Percentiles rank a stretch among this genome's conserved stretches.
Conservation (phyloP, 2,113 vertebrate species). For the Ciconia stormi region DNA sequence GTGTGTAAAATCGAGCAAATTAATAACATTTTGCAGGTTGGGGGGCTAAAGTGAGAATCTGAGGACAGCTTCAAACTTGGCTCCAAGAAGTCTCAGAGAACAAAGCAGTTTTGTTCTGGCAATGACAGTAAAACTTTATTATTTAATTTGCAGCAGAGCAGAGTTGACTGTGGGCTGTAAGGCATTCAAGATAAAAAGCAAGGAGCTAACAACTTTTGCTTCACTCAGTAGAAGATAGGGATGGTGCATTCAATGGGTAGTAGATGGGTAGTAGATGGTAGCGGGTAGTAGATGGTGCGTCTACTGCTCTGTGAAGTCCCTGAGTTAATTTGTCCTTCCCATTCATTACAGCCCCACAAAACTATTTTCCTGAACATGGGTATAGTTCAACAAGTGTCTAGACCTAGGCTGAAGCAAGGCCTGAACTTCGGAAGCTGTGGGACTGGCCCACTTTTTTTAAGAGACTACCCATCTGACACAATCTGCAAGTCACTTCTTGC, state of each 20-base stretch:
- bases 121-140: neutral
- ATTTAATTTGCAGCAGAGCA: neutral
- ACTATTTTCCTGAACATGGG: neutral
- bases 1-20: neutral
- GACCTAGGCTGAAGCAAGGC: neutral
- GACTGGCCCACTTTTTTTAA: neutral
- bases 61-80: neutral
- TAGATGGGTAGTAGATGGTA: too few species aligned
- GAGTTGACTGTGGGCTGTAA: neutral
- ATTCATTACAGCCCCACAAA: neutral
- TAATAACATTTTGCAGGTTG: neutral
- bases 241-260: neutral
- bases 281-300: too few species aligned
- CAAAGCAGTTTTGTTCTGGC: neutral
- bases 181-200: neutral
- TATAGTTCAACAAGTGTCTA: neutral
- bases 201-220: neutral
- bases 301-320: neutral
- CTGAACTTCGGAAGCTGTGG: neutral
- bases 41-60: neutral
- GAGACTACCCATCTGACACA: neutral
- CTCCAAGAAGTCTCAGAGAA: neutral
- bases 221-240: neutral
- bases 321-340: neutral
- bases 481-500: constrained; percentile 26